Percentiles rank a stretch among this genome's conserved stretches.
phyloP scores from a whole-genome alignment of 35 echinoderm and acorn worm species.

The Ptychodera flava region DNA sequence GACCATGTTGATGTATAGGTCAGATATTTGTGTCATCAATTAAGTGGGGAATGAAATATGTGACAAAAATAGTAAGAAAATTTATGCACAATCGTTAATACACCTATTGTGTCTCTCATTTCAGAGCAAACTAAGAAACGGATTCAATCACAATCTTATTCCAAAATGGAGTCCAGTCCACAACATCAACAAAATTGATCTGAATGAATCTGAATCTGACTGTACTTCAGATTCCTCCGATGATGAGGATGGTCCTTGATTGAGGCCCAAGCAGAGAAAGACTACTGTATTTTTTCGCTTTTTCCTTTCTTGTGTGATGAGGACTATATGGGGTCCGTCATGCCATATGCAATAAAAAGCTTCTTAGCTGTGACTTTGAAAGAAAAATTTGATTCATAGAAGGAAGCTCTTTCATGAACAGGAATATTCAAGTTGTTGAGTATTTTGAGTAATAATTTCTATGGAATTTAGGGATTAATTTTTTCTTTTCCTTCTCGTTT shows the following conservation, averaged over 20 bases:
- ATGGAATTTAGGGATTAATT: too few species aligned
- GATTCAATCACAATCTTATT: background rate
- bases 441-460: background rate
- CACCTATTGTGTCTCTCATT: too few species aligned
- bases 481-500: background rate
- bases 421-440: background rate
- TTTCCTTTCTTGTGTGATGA: background rate
- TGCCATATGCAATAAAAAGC: background rate
- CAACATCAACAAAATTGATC: background rate
- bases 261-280: background rate
- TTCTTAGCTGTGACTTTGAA: background rate
- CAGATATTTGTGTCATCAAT: too few species aligned
- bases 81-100: too few species aligned
- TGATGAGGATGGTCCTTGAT: background rate
- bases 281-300: background rate
- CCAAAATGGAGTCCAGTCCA: background rate
- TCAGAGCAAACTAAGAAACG: background rate
- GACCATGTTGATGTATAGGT: too few species aligned
- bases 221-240: background rate
- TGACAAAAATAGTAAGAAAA: too few species aligned
- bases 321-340: background rate
- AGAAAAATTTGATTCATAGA: background rate
- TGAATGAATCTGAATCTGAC: background rate
- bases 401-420: too few species aligned
- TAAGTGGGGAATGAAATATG: too few species aligned